Evolutionary conservation across 2,888 invertebrate genomes (phyloP), one percentile per base, ranked within the genome.

Genomic region (Xanthia icteritia): DNA sequence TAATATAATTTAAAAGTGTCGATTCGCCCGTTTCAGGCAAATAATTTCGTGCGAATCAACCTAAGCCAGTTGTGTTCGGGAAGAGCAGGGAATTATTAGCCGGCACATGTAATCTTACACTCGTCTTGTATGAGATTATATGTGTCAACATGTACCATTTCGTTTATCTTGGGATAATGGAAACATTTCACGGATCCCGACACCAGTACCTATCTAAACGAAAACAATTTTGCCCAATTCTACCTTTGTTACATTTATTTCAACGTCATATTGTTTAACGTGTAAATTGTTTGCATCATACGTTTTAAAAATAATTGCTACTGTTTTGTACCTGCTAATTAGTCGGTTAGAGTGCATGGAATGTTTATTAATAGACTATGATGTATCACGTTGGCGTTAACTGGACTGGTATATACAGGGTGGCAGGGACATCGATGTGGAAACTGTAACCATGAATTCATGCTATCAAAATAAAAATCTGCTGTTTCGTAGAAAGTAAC

Each of bases 161-260:
- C 94, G 93, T 94, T 94, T 94, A 94, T 95, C 93, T 93, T 91
- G 90, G 90, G 92, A 92, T 92, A 94, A 94, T 93, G 92, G 92
- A 90, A 91, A 92, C 92, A 93, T 92, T 89, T 86, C 89, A 73
- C 84, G 85, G 88, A 85, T 88, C 75, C 87, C 84, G 87, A 86
- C 84, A 89, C 85, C 89, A 85, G 89, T 86, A 51, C 23, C 23
- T 51, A 23, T 51, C 23, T 51, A 87, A 89, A 87, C 89, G 86
- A 89, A 92, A 91, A 90, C 89, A 91, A 92, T 91, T 90, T 90
- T 77, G 87, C 86, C 83, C 88, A 90, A 91, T 90, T 90, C 90
- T 82, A 91, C 89, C 85, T 90, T 89, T 86, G 75, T 73, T 77
- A 80, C 85, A 82, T 86, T 84, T 86, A 79, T 81, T 82, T 85